Percentiles rank a stretch among this genome's conserved stretches.
These are phyloP conservation scores for Eretmocerus hayati DNA, from an alignment of 2,888 invertebrate species.

Conservation along the genomic window DNA sequence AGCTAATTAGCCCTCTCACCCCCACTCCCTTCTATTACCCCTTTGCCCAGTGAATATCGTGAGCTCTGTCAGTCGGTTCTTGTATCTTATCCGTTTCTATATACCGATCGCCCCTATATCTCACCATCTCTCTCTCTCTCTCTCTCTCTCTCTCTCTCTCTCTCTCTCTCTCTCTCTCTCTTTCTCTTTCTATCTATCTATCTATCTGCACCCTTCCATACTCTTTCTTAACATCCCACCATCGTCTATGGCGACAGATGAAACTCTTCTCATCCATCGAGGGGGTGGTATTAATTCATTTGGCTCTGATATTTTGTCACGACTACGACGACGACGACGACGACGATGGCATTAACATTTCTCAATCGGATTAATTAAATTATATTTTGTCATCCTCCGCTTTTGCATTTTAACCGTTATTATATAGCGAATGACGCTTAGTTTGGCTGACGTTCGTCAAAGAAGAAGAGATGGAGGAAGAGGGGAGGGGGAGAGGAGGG, in stretches of 20 bases:
- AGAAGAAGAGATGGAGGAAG: not conserved
- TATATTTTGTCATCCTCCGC: too few relatives aligned
- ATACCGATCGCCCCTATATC: slow-evolving; percentile 11
- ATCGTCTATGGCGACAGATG: too few relatives aligned
- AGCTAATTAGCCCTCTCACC: slow-evolving; percentile 41
- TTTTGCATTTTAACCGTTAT: too few relatives aligned
- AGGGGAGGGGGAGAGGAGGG: slow-evolving; percentile 6
- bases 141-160: not conserved
- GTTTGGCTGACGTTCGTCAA: slow-evolving; percentile 13
- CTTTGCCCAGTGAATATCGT: too few relatives aligned
- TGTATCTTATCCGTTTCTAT: slow-evolving; percentile 18
- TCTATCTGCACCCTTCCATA: not conserved
- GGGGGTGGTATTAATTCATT: slow-evolving; percentile 41
- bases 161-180: slow-evolving; percentile 18
- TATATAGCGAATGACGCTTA: too few relatives aligned
- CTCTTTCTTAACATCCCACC: too few relatives aligned
- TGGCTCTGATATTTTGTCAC: slow-evolving; percentile 40
- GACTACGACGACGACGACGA: too few relatives aligned
- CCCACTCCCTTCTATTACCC: not conserved
- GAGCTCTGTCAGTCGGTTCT: too few relatives aligned
- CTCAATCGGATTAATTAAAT: slow-evolving; percentile 45
- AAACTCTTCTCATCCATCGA: too few relatives aligned
- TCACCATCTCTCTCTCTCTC: not conserved
- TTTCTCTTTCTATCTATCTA: slow-evolving; percentile 18
- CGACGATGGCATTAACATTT: slow-evolving; percentile 37